Conservation (phyloP, 1,140 invertebrate genomes). For the Spodoptera litura region DNA sequence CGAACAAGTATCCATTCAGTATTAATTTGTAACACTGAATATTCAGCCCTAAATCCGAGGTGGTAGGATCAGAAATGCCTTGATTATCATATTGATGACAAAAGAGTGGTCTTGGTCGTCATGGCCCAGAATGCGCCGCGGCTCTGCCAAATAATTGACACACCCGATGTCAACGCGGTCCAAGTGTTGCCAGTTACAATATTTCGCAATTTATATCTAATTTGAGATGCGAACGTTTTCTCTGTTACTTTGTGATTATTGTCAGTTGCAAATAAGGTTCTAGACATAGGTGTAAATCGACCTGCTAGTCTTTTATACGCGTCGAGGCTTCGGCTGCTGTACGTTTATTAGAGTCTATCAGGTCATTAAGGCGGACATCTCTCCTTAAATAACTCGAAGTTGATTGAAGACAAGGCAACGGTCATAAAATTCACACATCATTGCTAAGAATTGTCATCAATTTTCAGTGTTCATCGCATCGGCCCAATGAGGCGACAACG, state of each 20-base stretch:
- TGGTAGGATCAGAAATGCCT: constrained; percentile 57
- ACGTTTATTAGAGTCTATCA: not conserved
- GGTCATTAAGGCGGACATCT: constrained; percentile 17
- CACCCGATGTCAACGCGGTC: constrained; percentile 73
- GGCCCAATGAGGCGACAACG: constrained; percentile 7
- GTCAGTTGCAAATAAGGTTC: not conserved
- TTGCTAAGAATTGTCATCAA: constrained; percentile 37
- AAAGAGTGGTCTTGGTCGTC: constrained; percentile 67
- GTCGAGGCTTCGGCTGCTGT: not conserved
- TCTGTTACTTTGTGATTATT: constrained; percentile 9
- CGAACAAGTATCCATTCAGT: constrained; percentile 17
- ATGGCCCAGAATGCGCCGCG: constrained; percentile 78
- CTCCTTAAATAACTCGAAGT: constrained; percentile 14
- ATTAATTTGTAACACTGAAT: constrained; percentile 45
- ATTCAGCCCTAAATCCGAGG: constrained; percentile 57
- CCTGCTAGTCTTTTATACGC: too few relatives aligned
- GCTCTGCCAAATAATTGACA: constrained; percentile 81
- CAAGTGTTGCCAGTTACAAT: constrained; percentile 69
- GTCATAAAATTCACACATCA: constrained; percentile 33
- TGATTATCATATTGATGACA: constrained; percentile 47
- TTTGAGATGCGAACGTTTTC: constrained; percentile 50
- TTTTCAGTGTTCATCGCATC: constrained; percentile 35
- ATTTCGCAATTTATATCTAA: constrained; percentile 78
- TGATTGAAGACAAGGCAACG: constrained; percentile 30
- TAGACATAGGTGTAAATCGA: not conserved